phyloP scores from a whole-genome alignment of 2,113 vertebrate species.

The Enhydra lutris region DNA sequence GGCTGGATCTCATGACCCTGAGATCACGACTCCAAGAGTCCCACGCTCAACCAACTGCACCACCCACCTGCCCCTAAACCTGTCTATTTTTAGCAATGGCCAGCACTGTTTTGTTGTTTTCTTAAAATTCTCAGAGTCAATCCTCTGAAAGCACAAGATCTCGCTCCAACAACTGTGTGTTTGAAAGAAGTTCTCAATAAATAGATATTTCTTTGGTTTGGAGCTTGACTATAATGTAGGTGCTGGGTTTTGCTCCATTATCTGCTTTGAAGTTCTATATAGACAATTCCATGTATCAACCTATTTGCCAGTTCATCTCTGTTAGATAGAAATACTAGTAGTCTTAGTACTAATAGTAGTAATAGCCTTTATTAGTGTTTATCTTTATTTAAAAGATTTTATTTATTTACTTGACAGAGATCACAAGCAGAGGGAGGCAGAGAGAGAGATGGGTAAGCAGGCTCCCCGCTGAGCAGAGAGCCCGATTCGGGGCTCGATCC shows the following conservation, averaged over 20 bases:
- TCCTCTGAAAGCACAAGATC: background rate
- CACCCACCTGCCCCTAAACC: background rate
- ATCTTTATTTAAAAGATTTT: background rate
- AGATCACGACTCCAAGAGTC: background rate
- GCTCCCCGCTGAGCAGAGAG: no score
- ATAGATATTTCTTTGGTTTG: background rate
- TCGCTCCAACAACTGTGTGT: background rate
- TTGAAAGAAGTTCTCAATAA: background rate
- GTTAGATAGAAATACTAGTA: background rate
- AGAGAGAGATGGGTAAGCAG: no score
- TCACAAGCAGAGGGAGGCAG: no score
- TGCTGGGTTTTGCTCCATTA: background rate
- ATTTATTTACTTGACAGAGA: no score
- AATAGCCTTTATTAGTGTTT: background rate
- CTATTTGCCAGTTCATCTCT: background rate
- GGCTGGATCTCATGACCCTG: background rate
- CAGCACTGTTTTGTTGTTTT: background rate
- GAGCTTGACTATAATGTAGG: background rate
- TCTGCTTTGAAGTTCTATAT: background rate
- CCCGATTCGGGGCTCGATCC: fast-evolving
- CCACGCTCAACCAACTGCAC: background rate
- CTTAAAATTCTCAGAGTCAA: background rate
- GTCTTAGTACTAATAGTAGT: background rate
- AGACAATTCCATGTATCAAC: background rate
- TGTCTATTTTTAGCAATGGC: background rate